Evolutionary conservation across 2,113 vertebrate species (phyloP), one percentile per base, ranked within the genome.

Genomic region (Pluvianellus socialis): DNA sequence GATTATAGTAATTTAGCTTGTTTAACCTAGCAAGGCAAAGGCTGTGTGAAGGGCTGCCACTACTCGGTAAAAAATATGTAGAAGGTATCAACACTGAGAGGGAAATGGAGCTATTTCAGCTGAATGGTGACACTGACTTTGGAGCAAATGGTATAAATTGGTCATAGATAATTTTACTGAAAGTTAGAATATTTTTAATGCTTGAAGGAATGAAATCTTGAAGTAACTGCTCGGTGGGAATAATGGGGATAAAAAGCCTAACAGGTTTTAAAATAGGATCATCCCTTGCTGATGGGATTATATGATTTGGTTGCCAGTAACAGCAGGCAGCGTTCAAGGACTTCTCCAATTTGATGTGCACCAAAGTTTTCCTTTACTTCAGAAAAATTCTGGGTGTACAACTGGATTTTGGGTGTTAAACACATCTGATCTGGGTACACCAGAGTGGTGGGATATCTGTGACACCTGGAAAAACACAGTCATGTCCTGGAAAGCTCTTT

Each of bases 1-100:
- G 75, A 95, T 94, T 5, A 71, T 33, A 61, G 86, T 65, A 84
- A 67, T 30, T 86, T 62, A 71, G 50, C 55, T 92, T 62, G 75
- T 88, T 90, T 77, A 93, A 83, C 35, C 33, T 42, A 79, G 58
- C 26, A 67, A 90, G 80, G 72, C 38, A 94, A 90, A 91, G 72
- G 45, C 80, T 67, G n/a, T n/a, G 55, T 62, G 75, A 83, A 92
- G 67, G 79, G 53, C 72, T 83, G 75, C 18, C 50, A 38, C 94
- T 62, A 42, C 42, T 59, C 67, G 8, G 4, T 26, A 70, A 38
- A 79, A 84, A 96, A 89, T 45, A 33, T 4, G 6, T 72, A 59
- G 28, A 83, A 38, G 65, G 76, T 42, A 84, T 84, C 63, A 92
- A 3, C 4, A 16, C n/a, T 19, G 72, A 63, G 65, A 61, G 23